Evolutionary conservation across 2,113 vertebrate genomes (phyloP), one percentile per base, ranked within the genome.

Genomic region (Oncorhynchus masou): DNA sequence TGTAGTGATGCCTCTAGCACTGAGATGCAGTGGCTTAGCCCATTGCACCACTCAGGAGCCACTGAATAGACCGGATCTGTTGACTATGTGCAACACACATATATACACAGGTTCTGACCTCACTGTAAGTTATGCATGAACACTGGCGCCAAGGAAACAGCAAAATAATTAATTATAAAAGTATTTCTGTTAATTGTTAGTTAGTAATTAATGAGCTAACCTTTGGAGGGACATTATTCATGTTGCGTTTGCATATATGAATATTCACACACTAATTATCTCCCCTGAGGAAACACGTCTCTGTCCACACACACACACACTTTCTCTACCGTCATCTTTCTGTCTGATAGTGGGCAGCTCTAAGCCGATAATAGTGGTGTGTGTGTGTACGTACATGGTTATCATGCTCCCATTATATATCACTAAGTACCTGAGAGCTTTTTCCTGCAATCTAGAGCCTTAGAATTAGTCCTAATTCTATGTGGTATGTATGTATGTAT

Each of bases 161-260:
- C 22, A 67, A 75, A 86, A 87, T 45, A 88, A 90, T 90, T 81
- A 90, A 88, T 45, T 79, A 78, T 81, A 45, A 45, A 45, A 11
- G 39, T 45, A 45, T 90, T 95, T 85, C 89, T 84, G 90, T 93
- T 95, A 95, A 96, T 94, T 95, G 90, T 90, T 92, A 90, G 81
- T 90, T 87, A 94, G 87, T 94, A 95, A 94, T 95, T 95, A 95
- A 93, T 88, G 93, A 90, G 92, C 82, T 92, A 96, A 95, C 92
- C 92, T 95, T 95, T 95, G 90, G 92, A 94, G 91, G 87, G 89
- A 94, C 93, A 94, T 85, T 89, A 92, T 92, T 93, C 92, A 89
- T 90, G 88, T 93, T 85, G 90, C 92, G 93, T 95, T 95, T 95
- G 92, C 93, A 95, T 95, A 91, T 84, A 94, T 96, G 94, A 95